A percentile compares a stretch with the other conserved stretches of the same genome.
Evolutionary conservation across 2,888 invertebrate genomes (phyloP).

Genomic region (Platerodrilus igneus): DNA sequence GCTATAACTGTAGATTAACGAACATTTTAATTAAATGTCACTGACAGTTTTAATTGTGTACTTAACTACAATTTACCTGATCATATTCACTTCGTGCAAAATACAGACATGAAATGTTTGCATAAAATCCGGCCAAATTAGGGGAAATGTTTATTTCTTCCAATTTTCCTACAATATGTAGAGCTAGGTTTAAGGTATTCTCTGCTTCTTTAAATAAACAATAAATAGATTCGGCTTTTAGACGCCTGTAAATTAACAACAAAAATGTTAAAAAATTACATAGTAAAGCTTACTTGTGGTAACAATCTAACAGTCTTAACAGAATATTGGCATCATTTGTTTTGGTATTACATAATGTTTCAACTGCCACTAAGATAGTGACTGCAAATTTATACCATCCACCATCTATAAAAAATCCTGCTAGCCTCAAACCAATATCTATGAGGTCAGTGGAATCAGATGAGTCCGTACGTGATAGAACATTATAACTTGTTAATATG

Average conservation of each 20-base stretch:
- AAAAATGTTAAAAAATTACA: slow-evolving; percentile 10
- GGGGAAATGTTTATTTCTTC: slow-evolving; percentile 46
- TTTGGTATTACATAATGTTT: slow-evolving; percentile 49
- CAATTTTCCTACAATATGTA: slow-evolving; percentile 52
- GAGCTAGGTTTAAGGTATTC: slow-evolving; percentile 61
- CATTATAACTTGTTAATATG: slow-evolving; percentile 37
- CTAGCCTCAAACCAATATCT: slow-evolving; percentile 46
- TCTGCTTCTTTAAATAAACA: slow-evolving; percentile 76
- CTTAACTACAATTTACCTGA: slow-evolving; percentile 60
- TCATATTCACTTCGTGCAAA: slow-evolving; percentile 84
- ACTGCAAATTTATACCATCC: slow-evolving; percentile 82
- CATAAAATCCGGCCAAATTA: slow-evolving; percentile 68
- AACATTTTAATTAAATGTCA: too few relatives aligned
- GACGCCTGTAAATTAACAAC: slow-evolving; percentile 55
- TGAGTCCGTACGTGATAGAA: slow-evolving; percentile 16
- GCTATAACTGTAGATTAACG: too few relatives aligned
- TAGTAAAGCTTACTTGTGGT: slow-evolving; percentile 64
- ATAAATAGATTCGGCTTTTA: slow-evolving; percentile 78
- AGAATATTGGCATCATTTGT: slow-evolving; percentile 48
- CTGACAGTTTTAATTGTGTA: too few relatives aligned
- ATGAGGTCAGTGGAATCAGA: slow-evolving; percentile 27
- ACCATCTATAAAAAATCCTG: slow-evolving; percentile 80
- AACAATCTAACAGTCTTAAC: slow-evolving; percentile 73
- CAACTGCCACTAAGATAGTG: slow-evolving; percentile 64
- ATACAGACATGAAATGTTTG: slow-evolving; percentile 77